Conservation (phyloP, 2,797 vertebrate species). For the Thaleichthys pacificus region DNA sequence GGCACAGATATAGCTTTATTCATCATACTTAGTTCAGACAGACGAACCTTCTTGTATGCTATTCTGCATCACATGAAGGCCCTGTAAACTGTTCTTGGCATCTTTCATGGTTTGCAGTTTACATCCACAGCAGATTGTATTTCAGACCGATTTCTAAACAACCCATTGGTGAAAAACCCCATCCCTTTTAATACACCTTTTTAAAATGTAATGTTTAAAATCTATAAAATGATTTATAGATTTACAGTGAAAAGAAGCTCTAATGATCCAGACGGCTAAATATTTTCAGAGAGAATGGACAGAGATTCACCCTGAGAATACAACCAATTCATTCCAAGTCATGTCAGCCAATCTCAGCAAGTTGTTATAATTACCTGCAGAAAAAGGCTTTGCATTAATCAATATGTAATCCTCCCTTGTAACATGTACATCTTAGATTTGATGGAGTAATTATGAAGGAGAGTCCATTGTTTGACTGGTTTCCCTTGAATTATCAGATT, state of each 20-base stretch:
- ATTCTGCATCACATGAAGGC: too few species aligned
- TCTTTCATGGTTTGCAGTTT: too few species aligned
- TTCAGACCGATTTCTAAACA: neutral
- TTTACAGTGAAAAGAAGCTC: conserved; percentile 26
- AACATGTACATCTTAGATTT: conserved; percentile 6
- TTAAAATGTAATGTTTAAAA: too few species aligned
- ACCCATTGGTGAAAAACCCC: neutral
- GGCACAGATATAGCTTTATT: too few species aligned
- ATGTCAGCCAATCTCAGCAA: conserved; percentile 26
- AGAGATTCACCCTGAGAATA: conserved; percentile 43
- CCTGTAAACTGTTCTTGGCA: too few species aligned
- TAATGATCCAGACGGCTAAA: conserved; percentile 24
- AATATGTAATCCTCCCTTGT: conserved; percentile 33
- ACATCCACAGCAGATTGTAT: too few species aligned
- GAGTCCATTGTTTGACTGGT: conserved; percentile 17
- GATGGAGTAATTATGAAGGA: conserved; percentile 30
- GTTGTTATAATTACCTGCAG: conserved; percentile 6
- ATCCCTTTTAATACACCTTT: neutral
- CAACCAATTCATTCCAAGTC: conserved; percentile 31
- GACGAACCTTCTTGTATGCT: too few species aligned
- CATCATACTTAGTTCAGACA: too few species aligned
- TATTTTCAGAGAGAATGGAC: conserved; percentile 17
- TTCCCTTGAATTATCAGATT: neutral
- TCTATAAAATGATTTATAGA: conserved; percentile 1
- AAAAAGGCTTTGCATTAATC: conserved; percentile 41